phyloP scores from a whole-genome alignment of 2,113 vertebrate species.

The Campylomormyrus numenius region DNA sequence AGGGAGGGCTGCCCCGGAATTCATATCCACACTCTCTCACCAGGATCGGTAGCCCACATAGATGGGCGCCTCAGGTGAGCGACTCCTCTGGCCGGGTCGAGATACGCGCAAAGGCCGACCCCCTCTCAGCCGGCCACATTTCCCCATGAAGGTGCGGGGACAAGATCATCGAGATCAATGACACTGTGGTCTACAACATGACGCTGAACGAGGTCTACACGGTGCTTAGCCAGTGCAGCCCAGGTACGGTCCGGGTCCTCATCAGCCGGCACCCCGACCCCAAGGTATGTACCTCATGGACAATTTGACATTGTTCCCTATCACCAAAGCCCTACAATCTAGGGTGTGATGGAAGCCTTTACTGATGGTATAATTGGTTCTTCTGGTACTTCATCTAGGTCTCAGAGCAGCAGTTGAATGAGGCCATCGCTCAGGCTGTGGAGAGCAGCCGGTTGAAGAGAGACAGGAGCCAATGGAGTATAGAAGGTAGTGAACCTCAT shows the following conservation, averaged over 20 bases:
- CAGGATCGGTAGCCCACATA: conserved; percentile 87
- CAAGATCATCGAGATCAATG: conserved; percentile 83
- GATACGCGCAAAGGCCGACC: not conserved
- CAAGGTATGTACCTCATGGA: conserved; percentile 60
- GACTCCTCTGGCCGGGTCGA: too few species aligned
- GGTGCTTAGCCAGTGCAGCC: conserved; percentile 74
- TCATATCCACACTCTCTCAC: conserved; percentile 84
- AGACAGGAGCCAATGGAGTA: conserved; percentile 71
- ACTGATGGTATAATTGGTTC: not conserved
- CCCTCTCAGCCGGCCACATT: not conserved
- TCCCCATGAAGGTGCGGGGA: conserved; percentile 72
- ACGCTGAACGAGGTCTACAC: conserved; percentile 80
- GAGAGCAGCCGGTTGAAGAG: conserved; percentile 69
- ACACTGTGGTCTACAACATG: conserved; percentile 72
- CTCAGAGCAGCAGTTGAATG: conserved; percentile 81
- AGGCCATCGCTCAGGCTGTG: conserved; percentile 74
- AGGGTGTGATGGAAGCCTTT: not conserved
- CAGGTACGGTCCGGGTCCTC: conserved; percentile 75
- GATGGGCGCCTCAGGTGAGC: conserved; percentile 76
- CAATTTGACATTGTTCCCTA: not conserved
- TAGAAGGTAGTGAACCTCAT: conserved; percentile 63
- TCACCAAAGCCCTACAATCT: not conserved
- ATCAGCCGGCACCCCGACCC: conserved; percentile 86
- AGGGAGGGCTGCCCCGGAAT: conserved; percentile 73
- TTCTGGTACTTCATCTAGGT: conserved; percentile 57